Conservation (phyloP, 2,797 vertebrate genomes). For the Lepidocolaptes lacrymiger region DNA sequence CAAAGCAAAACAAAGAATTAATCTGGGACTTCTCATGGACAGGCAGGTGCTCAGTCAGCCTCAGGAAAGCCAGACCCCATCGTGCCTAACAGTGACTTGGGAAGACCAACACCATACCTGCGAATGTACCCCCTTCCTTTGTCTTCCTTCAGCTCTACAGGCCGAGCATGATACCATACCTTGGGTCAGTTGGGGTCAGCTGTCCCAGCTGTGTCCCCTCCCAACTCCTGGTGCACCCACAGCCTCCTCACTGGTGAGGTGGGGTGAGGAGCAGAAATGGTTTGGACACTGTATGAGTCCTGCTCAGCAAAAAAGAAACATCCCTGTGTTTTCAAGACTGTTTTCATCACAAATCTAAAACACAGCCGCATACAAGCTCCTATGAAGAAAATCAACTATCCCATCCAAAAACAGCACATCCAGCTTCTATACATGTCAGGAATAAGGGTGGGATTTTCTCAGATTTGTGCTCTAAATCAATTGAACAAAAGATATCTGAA, state of each 20-base stretch:
- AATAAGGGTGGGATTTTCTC: not conserved
- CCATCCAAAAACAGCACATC: not conserved
- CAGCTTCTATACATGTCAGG: not conserved
- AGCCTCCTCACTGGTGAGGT: not conserved
- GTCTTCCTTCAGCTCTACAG: not conserved
- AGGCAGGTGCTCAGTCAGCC: not conserved
- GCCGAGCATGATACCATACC: no score
- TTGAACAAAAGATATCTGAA: not conserved
- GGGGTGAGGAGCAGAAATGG: not conserved
- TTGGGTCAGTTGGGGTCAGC: not conserved
- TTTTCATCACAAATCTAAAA: not conserved
- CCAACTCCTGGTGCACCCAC: not conserved
- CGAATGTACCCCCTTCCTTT: not conserved
- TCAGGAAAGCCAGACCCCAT: not conserved
- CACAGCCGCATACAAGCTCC: fast-evolving
- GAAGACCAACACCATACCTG: not conserved
- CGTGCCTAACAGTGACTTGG: not conserved
- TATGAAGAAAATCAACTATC: not conserved
- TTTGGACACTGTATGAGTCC: not conserved
- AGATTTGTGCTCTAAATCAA: not conserved
- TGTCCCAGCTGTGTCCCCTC: not conserved
- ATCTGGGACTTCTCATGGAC: not conserved
- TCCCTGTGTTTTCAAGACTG: not conserved
- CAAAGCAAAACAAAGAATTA: not conserved
- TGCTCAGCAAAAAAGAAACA: not conserved